Base-by-base conservation (phyloP, 2,888 invertebrate genomes). In the Cheilosia soror region DNA sequence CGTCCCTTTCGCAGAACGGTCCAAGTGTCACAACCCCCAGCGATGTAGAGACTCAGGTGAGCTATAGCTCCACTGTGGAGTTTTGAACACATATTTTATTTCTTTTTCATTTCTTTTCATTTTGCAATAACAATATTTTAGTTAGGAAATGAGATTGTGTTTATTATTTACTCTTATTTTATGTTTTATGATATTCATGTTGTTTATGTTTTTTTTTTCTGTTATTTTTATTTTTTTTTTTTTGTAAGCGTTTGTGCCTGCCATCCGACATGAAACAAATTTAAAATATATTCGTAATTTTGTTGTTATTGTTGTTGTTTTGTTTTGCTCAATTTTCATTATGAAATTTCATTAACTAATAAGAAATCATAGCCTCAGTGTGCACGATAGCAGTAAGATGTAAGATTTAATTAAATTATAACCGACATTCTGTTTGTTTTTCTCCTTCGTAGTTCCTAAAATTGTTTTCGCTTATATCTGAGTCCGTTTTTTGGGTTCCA, bases 11-110 rank as follows among this genome's bases (percentile, higher is more conserved):
- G 7, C 87, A 88, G 33, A 89, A 89, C 87, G 88, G 89, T 60
- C 77, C 81, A 42, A 79, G 62, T 58, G 55, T 75, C 47, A 63
- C 72, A 44, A 63, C 79, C 33, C 68, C 69, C 3, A 63, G 65
- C 33, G 88, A 88, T 84, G 87, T 93, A 87, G 93, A 93, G 88
- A 91, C 90, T 89, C 93, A 93, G 93, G 93, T 93, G 93, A 91
- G 93, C 13, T 49, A 57, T 51, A 33, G 49, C 53, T 40, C 58
- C 37, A 53, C 11, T 60, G 47, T 29, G 27, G 42, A 62, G 29
- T 62, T 51, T 53, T 65, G 66, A 76, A 47, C 49, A 62, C 63
- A 62, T 69, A n/a, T 69, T 13, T 44, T 47, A 75, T 66, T 77
- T 53, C 62, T 71, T 60, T 20, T 31, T 51, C 40, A 29, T 57